phyloP scores from a whole-genome alignment of 1,140 invertebrate species.

The Potamilus streckersoni region DNA sequence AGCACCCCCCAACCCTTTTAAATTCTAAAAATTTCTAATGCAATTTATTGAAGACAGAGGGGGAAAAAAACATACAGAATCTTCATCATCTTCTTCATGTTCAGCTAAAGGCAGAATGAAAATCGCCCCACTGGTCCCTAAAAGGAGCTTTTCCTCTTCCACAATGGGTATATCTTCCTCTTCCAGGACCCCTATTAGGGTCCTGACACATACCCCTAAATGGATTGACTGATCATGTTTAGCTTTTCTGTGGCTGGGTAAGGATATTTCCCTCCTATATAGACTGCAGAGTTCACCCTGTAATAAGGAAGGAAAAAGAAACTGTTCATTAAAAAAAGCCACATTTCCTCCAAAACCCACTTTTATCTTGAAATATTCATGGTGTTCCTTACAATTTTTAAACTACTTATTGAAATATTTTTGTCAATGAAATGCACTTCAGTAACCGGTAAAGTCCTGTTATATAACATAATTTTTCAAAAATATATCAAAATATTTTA shows the following conservation, averaged over 20 bases:
- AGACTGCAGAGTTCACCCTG: conserved; percentile 52
- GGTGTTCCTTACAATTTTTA: background rate
- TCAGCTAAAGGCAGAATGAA: conserved; percentile 44
- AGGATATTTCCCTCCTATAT: conserved; percentile 38
- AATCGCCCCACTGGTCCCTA: conserved; percentile 47
- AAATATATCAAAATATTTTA: background rate
- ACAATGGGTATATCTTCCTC: conserved; percentile 24
- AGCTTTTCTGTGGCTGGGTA: background rate
- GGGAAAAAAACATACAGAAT: conserved; percentile 27
- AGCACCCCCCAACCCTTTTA: too few species aligned
- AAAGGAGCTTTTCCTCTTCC: conserved; percentile 29
- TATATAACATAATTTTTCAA: background rate
- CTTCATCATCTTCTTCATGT: conserved; percentile 10
- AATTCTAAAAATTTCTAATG: background rate
- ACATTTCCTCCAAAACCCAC: background rate
- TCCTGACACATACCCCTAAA: conserved; percentile 48
- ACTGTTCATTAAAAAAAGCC: too few species aligned
- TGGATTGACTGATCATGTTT: background rate
- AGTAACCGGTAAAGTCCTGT: too few species aligned
- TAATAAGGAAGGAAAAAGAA: conserved; percentile 5
- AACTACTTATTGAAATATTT: background rate
- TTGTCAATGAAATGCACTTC: background rate
- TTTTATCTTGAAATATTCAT: background rate
- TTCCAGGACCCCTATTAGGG: conserved; percentile 31
- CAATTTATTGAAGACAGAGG: background rate